Percentiles rank a stretch among this genome's conserved stretches.
phyloP scores from a whole-genome alignment of 2,888 invertebrate species.

The Amorpha juglandis region DNA sequence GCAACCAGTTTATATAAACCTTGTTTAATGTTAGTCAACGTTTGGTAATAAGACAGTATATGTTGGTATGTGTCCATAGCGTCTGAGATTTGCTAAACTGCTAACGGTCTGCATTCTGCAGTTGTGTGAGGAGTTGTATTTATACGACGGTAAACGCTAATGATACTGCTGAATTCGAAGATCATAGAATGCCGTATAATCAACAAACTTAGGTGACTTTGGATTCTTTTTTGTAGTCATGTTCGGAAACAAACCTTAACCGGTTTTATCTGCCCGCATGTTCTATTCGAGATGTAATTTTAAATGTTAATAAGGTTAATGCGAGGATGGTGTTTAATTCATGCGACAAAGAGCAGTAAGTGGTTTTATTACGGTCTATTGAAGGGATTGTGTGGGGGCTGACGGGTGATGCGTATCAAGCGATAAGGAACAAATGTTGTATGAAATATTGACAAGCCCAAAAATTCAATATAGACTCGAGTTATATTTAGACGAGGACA shows the following conservation, averaged over 20 bases:
- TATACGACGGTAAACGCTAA: no score
- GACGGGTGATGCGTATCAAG: not conserved
- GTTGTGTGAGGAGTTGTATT: no score
- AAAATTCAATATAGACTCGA: no score
- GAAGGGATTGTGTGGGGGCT: not conserved
- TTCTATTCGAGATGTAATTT: conserved; percentile 14
- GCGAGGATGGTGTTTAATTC: conserved; percentile 11
- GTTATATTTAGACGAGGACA: no score
- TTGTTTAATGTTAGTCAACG: no score
- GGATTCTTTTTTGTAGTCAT: not conserved
- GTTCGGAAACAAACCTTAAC: not conserved
- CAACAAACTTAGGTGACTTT: not conserved
- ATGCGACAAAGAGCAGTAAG: not conserved
- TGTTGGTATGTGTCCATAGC: no score
- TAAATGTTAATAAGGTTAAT: conserved; percentile 28
- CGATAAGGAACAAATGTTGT: not conserved
- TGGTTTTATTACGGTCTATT: conserved; percentile 15
- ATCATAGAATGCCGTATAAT: no score
- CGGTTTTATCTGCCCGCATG: conserved; percentile 19
- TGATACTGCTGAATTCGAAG: no score
- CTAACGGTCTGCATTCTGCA: no score
- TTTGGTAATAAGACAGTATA: no score
- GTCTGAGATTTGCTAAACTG: no score
- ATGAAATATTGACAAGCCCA: not conserved
- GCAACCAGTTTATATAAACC: no score